These are phyloP conservation scores for Megatriorchis doriae DNA, from an alignment of 2,113 vertebrate genomes.

Conservation along the genomic window DNA sequence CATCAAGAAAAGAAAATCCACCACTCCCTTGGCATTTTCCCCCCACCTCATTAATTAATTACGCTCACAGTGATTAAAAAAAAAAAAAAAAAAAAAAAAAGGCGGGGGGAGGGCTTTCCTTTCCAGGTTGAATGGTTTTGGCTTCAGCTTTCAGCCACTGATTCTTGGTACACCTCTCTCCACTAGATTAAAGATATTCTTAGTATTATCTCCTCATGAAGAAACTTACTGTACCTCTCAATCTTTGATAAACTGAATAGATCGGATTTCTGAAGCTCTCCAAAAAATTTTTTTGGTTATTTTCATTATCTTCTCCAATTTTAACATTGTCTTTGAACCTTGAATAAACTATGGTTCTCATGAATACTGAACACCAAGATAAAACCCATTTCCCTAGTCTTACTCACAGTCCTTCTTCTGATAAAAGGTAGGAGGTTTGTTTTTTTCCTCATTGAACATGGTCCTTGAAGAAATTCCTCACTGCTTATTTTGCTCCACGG, in stretches of 20 bases:
- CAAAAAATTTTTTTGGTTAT: background rate
- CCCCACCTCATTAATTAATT: background rate
- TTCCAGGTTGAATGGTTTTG: background rate
- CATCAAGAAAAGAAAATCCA: background rate
- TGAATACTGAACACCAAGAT: background rate
- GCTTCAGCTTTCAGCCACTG: background rate
- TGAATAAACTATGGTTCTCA: background rate
- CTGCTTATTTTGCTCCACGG: background rate
- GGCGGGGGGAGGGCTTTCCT: background rate
- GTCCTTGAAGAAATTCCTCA: background rate
- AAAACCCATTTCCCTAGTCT: background rate
- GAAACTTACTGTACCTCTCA: background rate
- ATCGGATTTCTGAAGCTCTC: background rate
- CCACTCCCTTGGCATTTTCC: background rate
- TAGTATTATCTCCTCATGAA: background rate
- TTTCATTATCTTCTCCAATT: background rate
- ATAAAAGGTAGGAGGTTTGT: background rate
- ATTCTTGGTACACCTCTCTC: background rate
- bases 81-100: background rate
- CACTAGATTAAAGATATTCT: background rate
- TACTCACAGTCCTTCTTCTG: background rate
- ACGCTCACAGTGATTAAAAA: background rate
- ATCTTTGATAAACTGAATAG: background rate
- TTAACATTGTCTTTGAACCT: background rate
- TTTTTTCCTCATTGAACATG: background rate